Evolutionary conservation across 2,888 invertebrate species (phyloP).

Genomic region (Acanthococcus lagerstroemiae): DNA sequence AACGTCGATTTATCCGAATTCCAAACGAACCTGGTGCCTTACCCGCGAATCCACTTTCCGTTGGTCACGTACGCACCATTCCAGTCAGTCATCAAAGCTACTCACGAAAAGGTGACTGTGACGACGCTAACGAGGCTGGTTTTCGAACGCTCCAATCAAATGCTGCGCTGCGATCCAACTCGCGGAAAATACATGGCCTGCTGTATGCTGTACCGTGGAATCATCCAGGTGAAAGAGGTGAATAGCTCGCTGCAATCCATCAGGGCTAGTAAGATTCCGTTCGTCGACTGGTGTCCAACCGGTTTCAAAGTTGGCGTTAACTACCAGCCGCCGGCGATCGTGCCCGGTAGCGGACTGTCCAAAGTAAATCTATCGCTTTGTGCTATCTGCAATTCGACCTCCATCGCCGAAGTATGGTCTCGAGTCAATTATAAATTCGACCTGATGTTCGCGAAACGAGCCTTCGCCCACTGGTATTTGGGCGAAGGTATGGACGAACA

Average conservation of each 20-base stretch:
- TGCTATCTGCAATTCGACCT: slow-evolving; percentile 14
- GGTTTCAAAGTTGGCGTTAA: slow-evolving; percentile 16
- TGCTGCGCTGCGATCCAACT: slow-evolving; percentile 11
- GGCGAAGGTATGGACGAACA: slow-evolving; percentile 33
- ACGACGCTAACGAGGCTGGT: not conserved
- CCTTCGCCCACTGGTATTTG: slow-evolving; percentile 32
- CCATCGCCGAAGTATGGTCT: slow-evolving; percentile 48
- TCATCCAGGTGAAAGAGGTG: slow-evolving; percentile 14
- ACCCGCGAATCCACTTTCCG: slow-evolving; percentile 12
- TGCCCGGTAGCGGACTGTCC: slow-evolving; percentile 13
- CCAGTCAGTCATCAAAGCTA: not conserved
- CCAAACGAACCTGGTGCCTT: slow-evolving; percentile 18
- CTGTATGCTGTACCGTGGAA: slow-evolving; percentile 9
- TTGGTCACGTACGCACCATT: slow-evolving; percentile 12
- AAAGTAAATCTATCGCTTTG: slow-evolving; percentile 3
- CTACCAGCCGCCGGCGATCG: slow-evolving; percentile 6
- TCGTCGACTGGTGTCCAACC: slow-evolving; percentile 17
- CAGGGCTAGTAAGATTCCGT: slow-evolving; percentile 2
- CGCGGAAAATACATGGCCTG: slow-evolving; percentile 20
- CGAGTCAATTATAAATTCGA: slow-evolving; percentile 35
- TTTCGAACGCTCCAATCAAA: slow-evolving; percentile 19
- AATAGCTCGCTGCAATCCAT: not conserved
- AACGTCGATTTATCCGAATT: slow-evolving; percentile 19
- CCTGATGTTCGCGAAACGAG: slow-evolving; percentile 46
- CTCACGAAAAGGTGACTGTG: slow-evolving; percentile 7